These are phyloP conservation scores for Amazonetta brasiliensis DNA, from an alignment of 2,797 vertebrate species.

Conservation along the genomic window DNA sequence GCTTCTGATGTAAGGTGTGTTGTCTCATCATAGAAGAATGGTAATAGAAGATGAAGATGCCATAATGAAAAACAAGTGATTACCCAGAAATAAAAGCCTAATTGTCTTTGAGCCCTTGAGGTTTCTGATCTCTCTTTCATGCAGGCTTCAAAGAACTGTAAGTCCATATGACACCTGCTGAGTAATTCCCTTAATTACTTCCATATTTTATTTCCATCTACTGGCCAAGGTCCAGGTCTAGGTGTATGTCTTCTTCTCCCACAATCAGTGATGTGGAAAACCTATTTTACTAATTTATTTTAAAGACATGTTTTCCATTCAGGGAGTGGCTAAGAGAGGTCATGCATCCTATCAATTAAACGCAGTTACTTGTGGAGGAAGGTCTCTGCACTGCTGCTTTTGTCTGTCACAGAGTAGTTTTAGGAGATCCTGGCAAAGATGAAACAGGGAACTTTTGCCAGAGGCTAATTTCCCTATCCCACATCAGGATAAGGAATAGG, in stretches of 20 bases:
- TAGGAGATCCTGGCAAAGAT: background rate
- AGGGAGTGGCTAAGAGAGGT: background rate
- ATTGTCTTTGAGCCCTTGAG: background rate
- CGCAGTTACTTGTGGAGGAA: background rate
- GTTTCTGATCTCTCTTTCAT: slow-evolving; percentile 7
- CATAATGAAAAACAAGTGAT: background rate
- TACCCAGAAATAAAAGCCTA: background rate
- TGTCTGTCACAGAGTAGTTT: background rate
- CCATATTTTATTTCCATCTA: background rate
- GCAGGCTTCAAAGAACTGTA: slow-evolving; percentile 37
- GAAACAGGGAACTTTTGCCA: background rate
- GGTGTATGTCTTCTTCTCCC: background rate
- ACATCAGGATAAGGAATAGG: background rate
- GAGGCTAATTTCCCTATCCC: background rate
- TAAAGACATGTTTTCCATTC: background rate
- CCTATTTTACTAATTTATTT: background rate
- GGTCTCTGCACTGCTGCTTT: background rate
- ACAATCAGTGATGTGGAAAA: background rate
- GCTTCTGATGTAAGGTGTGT: background rate
- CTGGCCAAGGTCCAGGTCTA: background rate
- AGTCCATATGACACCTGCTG: background rate
- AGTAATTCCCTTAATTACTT: slow-evolving; percentile 2
- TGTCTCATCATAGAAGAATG: background rate
- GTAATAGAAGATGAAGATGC: background rate
- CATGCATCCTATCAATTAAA: background rate